phyloP scores from a whole-genome alignment of 2,797 vertebrate genomes.

The Acanthopagrus latus region DNA sequence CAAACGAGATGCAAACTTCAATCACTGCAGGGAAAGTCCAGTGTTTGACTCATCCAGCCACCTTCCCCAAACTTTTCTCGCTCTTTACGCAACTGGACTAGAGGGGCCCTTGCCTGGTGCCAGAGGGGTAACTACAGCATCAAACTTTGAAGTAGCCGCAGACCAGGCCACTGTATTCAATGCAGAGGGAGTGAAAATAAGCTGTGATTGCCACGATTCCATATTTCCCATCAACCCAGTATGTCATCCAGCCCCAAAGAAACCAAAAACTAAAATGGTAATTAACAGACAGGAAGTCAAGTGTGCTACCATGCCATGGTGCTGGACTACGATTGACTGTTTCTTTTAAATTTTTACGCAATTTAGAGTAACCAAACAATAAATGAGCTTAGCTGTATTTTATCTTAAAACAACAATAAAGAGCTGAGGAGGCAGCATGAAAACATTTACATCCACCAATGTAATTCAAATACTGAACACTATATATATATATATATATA shows the following conservation, averaged over 20 bases:
- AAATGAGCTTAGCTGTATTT: conserved; percentile 1
- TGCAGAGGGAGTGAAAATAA: too few relatives aligned
- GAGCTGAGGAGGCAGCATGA: not conserved
- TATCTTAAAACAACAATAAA: conserved; percentile 44
- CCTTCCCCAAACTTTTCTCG: too few relatives aligned
- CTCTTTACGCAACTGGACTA: too few relatives aligned
- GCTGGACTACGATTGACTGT: conserved; percentile 4
- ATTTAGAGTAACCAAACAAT: conserved; percentile 22
- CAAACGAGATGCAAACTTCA: too few relatives aligned
- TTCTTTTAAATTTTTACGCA: conserved; percentile 14
- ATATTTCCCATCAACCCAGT: conserved; percentile 38
- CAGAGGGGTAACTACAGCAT: too few relatives aligned
- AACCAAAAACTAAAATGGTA: conserved; percentile 39
- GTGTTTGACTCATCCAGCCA: too few relatives aligned
- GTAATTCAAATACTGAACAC: conserved; percentile 52
- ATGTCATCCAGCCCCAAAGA: conserved; percentile 14
- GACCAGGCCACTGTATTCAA: too few relatives aligned
- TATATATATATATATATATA: too few relatives aligned
- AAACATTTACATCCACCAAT: conserved; percentile 48
- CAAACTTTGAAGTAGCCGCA: too few relatives aligned
- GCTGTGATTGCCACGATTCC: conserved; percentile 2
- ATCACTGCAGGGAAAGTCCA: too few relatives aligned
- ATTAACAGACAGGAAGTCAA: conserved; percentile 35
- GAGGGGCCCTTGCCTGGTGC: too few relatives aligned
- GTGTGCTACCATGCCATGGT: not conserved